A percentile compares a stretch with the other conserved stretches of the same genome.
Evolutionary conservation across 2,888 invertebrate species (phyloP).

Genomic region (Ormyrus rosae): DNA sequence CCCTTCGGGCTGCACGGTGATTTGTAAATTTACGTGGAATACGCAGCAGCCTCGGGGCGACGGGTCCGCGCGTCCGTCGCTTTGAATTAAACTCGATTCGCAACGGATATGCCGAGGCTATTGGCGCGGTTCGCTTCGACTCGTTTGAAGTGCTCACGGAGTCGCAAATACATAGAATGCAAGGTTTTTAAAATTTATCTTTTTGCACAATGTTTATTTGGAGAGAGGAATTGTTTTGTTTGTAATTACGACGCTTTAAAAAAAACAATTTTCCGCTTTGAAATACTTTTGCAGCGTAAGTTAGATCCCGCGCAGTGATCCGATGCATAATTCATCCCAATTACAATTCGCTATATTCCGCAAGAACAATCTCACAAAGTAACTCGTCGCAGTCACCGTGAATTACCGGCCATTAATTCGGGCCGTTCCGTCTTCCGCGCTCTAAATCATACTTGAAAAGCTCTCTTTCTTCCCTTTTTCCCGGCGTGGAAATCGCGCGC

Average conservation of each 20-base stretch:
- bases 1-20: not conserved
- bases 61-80: not conserved
- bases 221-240: too few relatives aligned
- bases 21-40: constrained; percentile 21
- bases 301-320: not conserved
- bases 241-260: too few relatives aligned
- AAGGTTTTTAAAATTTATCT: too few relatives aligned
- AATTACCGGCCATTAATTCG: constrained; percentile 9
- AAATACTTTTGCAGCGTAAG: too few relatives aligned
- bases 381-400: not conserved
- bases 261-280: too few relatives aligned
- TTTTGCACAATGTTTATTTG: too few relatives aligned
- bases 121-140: not conserved
- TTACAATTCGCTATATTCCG: not conserved
- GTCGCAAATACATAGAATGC: too few relatives aligned
- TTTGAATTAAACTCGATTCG: constrained; percentile 29
- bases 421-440: not conserved
- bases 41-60: not conserved
- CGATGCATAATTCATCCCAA: constrained; percentile 24
- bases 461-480: not conserved
- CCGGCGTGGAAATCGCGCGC: not conserved
- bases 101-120: not conserved
- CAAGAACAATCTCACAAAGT: not conserved
- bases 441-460: not conserved
- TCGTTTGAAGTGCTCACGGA: too few relatives aligned